Conservation (phyloP, 2,797 vertebrate species). For the Selene dorsalis region DNA sequence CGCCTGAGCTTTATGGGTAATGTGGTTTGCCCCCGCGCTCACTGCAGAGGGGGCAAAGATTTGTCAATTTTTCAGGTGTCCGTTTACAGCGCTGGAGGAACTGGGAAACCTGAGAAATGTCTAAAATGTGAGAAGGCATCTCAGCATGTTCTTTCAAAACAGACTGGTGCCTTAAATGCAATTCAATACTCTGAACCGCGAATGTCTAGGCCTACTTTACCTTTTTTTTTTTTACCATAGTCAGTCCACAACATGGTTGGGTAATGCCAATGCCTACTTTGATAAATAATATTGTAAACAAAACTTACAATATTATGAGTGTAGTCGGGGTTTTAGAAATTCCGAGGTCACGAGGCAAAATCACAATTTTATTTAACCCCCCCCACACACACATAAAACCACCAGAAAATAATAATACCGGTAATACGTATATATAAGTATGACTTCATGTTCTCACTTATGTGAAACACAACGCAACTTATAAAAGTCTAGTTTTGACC, state of each 20-base stretch:
- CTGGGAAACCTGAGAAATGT: background rate
- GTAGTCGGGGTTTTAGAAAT: background rate
- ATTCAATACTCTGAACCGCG: too few relatives aligned
- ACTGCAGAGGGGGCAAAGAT: background rate
- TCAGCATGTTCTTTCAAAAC: background rate
- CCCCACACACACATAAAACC: too few relatives aligned
- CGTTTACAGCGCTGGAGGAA: background rate
- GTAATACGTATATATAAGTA: too few relatives aligned
- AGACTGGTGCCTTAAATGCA: too few relatives aligned
- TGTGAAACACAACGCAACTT: too few relatives aligned
- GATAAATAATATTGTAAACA: background rate
- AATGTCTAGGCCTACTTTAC: too few relatives aligned
- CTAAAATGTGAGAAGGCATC: background rate
- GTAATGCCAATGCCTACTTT: background rate
- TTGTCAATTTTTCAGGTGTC: background rate
- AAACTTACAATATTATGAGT: too few relatives aligned
- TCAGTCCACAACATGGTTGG: too few relatives aligned
- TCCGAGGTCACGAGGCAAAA: background rate
- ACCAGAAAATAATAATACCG: too few relatives aligned
- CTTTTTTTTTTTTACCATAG: too few relatives aligned
- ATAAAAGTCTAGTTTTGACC: background rate
- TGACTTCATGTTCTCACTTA: background rate
- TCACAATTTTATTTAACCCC: background rate
- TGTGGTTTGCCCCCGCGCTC: slow-evolving; percentile 38
- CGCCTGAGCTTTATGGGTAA: slow-evolving; percentile 70